Evolutionary conservation across 2,113 vertebrate species (phyloP), one percentile per base, ranked within the genome.

Genomic region (Sinocyclocheilus anshuiensis): DNA sequence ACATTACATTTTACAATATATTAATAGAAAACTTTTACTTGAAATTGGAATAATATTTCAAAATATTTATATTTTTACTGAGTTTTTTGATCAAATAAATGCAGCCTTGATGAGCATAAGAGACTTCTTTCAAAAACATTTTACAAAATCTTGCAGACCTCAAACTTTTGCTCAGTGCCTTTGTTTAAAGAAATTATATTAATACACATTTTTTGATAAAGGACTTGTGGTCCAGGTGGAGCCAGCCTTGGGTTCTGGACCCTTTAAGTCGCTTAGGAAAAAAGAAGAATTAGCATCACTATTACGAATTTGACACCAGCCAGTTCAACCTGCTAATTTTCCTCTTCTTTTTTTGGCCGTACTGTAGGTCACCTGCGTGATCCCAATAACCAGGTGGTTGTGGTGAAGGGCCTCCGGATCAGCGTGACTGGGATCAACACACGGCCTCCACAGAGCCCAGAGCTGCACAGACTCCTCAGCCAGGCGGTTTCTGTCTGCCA

Each of bases 391-490:
- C 98, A 99, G 88, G 93, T 97, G 89, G 97, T 98, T 50, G 90
- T 96, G 83, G 97, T 99, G 87, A 99, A 99, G 92, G 98, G 98
- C 91, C 91, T 99, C 93, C 97, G 97, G 89, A 97, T 99, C 84
- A 94, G 95, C 63, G 96, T 99, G 80, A 99, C 96, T 92, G 97
- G 94, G 88, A 93, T 99, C 86, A 92, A 95, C 84, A 97, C 96
- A 1, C 95, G 94, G 12, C 94, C 95, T 2, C 94, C 93, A 80
- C 91, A 96, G 22, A 86, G 94, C 0, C 89, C 91, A 57, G 92
- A 94, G 53, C 90, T 97, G 83, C 94, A 95, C 3, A 96, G 94
- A 50, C 92, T 97, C 71, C 91, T 99, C 83, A 95, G 92, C 86
- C 97, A 98, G 33, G 96, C 98, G 61, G 98, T 99, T 84, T 96